A percentile compares a stretch with the other conserved stretches of the same genome.
Conservation (phyloP, 2,797 vertebrate species). For the Prunella strophiata region DNA sequence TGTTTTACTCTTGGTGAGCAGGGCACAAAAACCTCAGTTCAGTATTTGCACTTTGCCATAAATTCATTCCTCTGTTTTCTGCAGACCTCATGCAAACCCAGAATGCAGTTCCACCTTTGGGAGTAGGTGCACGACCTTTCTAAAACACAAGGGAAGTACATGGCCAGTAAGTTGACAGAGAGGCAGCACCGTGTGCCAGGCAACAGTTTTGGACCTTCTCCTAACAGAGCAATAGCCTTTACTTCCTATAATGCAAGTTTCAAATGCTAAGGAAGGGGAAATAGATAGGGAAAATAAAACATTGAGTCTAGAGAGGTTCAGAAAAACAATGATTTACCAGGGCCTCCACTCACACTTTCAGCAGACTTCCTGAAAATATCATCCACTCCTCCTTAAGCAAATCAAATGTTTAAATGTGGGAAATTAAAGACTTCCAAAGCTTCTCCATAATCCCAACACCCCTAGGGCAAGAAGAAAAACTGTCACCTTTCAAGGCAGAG, state of each 20-base stretch:
- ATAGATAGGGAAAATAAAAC: not conserved
- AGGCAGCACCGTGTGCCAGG: accelerated
- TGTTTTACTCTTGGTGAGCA: not conserved
- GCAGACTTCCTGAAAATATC: not conserved
- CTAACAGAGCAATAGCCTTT: not conserved
- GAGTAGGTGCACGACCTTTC: accelerated
- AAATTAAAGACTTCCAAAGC: not conserved
- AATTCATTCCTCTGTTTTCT: not conserved
- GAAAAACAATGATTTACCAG: not conserved
- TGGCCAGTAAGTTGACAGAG: not conserved
- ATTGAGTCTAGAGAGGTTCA: not conserved
- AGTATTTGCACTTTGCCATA: not conserved
- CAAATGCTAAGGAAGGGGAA: not conserved
- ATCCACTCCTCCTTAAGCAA: not conserved
- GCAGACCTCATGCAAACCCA: not conserved
- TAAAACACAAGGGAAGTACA: not conserved
- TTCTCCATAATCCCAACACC: not conserved
- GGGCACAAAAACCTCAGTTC: not conserved
- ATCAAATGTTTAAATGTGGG: not conserved
- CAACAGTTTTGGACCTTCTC: not conserved
- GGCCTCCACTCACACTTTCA: accelerated
- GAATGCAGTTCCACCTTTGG: not conserved
- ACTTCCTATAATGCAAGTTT: not conserved
- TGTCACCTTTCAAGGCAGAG: not conserved
- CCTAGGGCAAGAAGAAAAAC: not conserved